Evolutionary conservation across 2,113 vertebrate species (phyloP), one percentile per base, ranked within the genome.

Genomic region (Otus sunia): DNA sequence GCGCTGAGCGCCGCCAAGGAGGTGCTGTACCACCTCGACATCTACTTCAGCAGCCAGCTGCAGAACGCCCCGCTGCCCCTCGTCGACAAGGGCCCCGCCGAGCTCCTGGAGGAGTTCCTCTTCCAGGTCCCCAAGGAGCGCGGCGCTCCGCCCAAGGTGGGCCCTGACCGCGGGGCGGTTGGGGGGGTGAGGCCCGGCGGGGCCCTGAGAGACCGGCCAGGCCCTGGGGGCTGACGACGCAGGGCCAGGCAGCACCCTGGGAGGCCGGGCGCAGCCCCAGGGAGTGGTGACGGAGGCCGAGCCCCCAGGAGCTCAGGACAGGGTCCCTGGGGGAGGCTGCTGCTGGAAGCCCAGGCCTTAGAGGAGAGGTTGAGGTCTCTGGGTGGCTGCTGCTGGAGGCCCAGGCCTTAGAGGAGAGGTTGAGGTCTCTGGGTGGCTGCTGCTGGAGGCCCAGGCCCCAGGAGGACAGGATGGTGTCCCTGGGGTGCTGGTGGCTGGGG

Each of bases 1-100:
- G 98, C 99, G 21, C 98, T 99, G 56, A 99, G 99, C 75, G 99
- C 99, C 15, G 99, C 99, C 91, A 99, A 99, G 93, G 99, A 99
- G 96, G 98, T 99, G 86, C 97, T 99, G 27, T 99, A 99, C 93
- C 99, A 99, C 95, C 97, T 99, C 96, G 99, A 99, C 97, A 99
- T 99, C 95, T 99, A 99, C 79, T 99, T 99, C 97, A 99, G 99
- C 96, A 99, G 99, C 94, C 98, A 99, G 97, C 98, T 99, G 93
- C 99, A 99, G 98, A 99, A 86, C 77, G 98, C 98, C 71, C 98
- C 99, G 36, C 98, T 99, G 64, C 98, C 99, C 29, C 97, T 98
- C 53, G 99, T 99, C 34, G 99, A 99, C 96, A 98, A 98, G 95
- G 98, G 97, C 84, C 98, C 98, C 25, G 96, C 98, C 55, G 99